Evolutionary conservation across 2,888 invertebrate species (phyloP).

Genomic region (Belgica antarctica): DNA sequence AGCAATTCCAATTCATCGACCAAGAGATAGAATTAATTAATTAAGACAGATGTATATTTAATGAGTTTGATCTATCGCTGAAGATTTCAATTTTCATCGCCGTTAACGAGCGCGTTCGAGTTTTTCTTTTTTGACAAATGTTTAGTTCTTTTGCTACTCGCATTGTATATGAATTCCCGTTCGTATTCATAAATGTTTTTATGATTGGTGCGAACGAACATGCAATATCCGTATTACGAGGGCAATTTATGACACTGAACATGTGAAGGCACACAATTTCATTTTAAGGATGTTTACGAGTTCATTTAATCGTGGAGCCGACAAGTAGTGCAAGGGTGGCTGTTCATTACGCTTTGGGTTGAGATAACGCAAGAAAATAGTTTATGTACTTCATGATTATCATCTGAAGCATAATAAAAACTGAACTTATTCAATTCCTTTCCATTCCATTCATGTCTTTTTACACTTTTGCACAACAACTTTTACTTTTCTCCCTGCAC

Average conservation of each 20-base stretch:
- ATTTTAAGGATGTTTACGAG: background rate
- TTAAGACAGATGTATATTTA: conserved; percentile 36
- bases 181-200: conserved; percentile 36
- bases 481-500: no score
- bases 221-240: conserved; percentile 36
- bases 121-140: background rate
- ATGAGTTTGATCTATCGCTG: conserved; percentile 32
- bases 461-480: no score
- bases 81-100: conserved; percentile 24
- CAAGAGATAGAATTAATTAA: conserved; percentile 16
- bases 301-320: background rate
- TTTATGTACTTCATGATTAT: conserved; percentile 4
- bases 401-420: background rate
- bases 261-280: background rate
- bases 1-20: background rate
- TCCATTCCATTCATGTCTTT: no score
- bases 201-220: conserved; percentile 43
- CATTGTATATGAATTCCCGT: background rate
- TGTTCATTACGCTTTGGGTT: no score
- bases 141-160: background rate
- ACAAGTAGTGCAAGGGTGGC: no score
- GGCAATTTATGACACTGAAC: conserved; percentile 4
- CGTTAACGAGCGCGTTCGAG: background rate
- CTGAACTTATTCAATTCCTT: background rate
- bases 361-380: background rate